These are phyloP conservation scores for Acrossocheilus wenchowensis DNA, from an alignment of 2,797 vertebrate species.

Conservation along the genomic window DNA sequence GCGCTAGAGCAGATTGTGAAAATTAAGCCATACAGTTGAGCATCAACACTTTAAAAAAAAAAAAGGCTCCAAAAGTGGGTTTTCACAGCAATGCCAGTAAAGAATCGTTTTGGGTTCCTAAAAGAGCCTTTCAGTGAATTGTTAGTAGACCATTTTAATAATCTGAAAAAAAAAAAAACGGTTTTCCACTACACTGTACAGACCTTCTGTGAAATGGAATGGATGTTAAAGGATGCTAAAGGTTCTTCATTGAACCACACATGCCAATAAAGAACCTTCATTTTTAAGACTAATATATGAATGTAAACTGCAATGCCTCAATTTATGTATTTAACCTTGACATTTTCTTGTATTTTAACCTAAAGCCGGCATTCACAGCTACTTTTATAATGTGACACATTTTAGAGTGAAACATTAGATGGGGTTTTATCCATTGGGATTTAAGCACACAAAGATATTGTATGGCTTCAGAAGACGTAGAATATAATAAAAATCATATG, in stretches of 20 bases:
- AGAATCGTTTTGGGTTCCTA: neutral
- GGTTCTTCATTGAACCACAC: neutral
- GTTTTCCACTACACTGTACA: neutral
- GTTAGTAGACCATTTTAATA: neutral
- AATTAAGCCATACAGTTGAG: neutral
- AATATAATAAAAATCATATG: neutral
- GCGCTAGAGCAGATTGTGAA: constrained; percentile 2
- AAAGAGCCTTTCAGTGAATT: neutral
- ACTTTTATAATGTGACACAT: neutral
- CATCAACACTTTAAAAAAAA: neutral
- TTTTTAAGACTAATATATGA: neutral
- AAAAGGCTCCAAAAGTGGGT: neutral
- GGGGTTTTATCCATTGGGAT: neutral
- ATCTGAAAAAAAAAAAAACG: neutral
- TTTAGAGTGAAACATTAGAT: neutral
- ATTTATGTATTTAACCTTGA: neutral
- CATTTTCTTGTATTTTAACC: no score
- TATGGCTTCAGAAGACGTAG: neutral
- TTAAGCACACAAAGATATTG: neutral
- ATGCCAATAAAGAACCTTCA: neutral
- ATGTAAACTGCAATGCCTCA: neutral
- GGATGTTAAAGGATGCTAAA: neutral
- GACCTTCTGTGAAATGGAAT: neutral
- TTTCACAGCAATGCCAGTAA: neutral
- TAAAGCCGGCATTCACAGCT: neutral